Conservation (phyloP, 2,113 vertebrate species). For the Onychorhynchus coronatus region DNA sequence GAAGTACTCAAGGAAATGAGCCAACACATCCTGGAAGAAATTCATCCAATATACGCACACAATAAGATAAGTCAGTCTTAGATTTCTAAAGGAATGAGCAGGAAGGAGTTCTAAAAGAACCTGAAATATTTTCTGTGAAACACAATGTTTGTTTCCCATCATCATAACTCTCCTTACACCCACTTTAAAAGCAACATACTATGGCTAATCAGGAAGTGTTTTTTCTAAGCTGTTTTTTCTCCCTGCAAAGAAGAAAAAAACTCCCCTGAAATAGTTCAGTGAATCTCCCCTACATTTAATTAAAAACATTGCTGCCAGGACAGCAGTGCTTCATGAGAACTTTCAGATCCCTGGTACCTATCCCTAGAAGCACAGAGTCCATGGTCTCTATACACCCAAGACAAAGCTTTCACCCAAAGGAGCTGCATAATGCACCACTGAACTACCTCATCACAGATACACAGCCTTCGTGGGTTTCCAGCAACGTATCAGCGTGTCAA, state of each 20-base stretch:
- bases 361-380: not conserved
- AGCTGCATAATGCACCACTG: not conserved
- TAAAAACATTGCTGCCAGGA: not conserved
- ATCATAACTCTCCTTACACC: not conserved
- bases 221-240: not conserved
- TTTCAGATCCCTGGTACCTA: not conserved
- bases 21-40: conserved; percentile 74
- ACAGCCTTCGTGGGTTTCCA: not conserved
- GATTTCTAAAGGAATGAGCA: conserved; percentile 23
- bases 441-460: not conserved
- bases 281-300: not conserved
- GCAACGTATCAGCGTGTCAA: not conserved
- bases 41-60: conserved; percentile 35
- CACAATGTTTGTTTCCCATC: not conserved
- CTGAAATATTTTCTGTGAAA: conserved; percentile 32
- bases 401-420: not conserved
- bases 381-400: not conserved
- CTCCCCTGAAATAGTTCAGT: not conserved
- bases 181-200: not conserved
- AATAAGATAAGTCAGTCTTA: conserved; percentile 43
- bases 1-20: conserved; percentile 75
- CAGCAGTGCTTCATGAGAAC: not conserved
- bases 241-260: not conserved
- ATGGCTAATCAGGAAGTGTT: not conserved
- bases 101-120: conserved; percentile 10